Conservation (phyloP, 2,113 vertebrate species). For the Petaurus breviceps region DNA sequence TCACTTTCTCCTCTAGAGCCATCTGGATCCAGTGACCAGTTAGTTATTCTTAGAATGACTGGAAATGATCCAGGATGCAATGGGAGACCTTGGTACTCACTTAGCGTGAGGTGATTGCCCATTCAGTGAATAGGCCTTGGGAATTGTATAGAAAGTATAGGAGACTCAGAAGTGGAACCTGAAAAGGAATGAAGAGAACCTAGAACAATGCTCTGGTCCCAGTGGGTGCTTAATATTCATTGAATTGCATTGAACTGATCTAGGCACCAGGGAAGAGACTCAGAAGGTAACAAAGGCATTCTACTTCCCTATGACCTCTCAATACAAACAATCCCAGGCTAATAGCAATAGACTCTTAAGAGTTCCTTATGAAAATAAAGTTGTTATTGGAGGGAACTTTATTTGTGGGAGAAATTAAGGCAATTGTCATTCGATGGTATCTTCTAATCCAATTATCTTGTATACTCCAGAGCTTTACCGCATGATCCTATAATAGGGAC, state of each 20-base stretch:
- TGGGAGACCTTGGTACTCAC: too few relatives aligned
- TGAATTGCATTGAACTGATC: not conserved
- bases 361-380: not conserved
- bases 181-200: not conserved
- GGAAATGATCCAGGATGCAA: too few relatives aligned
- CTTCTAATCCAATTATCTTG: not conserved
- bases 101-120: too few relatives aligned
- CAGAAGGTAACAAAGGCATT: not conserved
- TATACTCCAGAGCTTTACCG: not conserved
- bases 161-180: not conserved
- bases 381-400: not conserved
- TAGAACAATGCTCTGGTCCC: not conserved
- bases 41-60: too few relatives aligned
- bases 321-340: not conserved
- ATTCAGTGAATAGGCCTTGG: too few relatives aligned
- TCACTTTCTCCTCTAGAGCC: too few relatives aligned
- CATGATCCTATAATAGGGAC: not conserved
- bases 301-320: not conserved
- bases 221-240: not conserved
- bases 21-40: too few relatives aligned
- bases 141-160: not conserved
- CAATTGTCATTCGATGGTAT: not conserved
- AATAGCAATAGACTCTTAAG: not conserved
- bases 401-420: not conserved
- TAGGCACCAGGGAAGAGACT: not conserved